A percentile compares a stretch with the other conserved stretches of the same genome.
Conservation (phyloP, 2,113 vertebrate species). For the Microcebus jonahi region DNA sequence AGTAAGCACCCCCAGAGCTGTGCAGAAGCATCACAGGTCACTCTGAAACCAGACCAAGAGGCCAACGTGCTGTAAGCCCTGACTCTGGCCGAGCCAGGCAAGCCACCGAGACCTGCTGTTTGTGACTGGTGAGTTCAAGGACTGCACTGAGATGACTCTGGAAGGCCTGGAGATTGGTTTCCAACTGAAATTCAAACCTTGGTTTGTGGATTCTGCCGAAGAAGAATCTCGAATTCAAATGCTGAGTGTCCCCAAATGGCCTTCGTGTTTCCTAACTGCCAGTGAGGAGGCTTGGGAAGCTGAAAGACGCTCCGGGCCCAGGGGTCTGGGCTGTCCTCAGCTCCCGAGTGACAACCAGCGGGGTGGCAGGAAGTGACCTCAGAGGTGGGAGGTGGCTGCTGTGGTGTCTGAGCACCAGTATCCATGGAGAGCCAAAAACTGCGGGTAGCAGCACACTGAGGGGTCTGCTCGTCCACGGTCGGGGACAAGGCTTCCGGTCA, state of each 20-base stretch:
- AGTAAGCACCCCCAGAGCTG: not conserved
- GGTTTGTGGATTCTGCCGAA: constrained; percentile 61
- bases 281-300: not conserved
- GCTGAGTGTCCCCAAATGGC: constrained; percentile 57
- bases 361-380: not conserved
- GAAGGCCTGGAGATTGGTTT: not conserved
- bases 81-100: not conserved
- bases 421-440: not conserved
- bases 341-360: not conserved
- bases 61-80: not conserved
- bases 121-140: not conserved
- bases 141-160: not conserved
- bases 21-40: not conserved
- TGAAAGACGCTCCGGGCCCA: not conserved
- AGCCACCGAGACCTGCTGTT: not conserved
- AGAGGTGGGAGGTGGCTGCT: not conserved
- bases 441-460: not conserved
- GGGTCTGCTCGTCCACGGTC: not conserved
- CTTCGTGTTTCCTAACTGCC: not conserved
- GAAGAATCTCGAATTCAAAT: constrained; percentile 65
- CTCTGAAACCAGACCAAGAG: not conserved
- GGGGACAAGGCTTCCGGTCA: not conserved
- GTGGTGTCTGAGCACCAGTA: not conserved
- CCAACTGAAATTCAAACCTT: constrained; percentile 62
- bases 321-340: not conserved